Conservation (phyloP, 1,140 invertebrate species). For the Coboldia fuscipes region DNA sequence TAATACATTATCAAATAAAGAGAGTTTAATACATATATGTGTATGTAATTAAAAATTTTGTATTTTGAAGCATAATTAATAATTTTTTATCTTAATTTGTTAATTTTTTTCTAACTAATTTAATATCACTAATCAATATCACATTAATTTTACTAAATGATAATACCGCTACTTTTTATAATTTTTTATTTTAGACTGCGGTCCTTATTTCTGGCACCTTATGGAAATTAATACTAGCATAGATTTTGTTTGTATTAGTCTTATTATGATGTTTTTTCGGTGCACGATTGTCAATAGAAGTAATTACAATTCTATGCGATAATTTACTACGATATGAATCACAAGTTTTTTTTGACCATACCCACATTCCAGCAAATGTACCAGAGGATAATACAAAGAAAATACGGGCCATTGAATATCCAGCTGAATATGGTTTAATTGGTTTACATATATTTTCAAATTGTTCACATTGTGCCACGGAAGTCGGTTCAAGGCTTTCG, state of each 20-base stretch:
- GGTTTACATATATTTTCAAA: slow-evolving; percentile 28
- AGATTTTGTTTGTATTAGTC: slow-evolving; percentile 8
- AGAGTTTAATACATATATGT: too few species aligned
- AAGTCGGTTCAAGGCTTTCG: slow-evolving; percentile 29
- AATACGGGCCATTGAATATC: slow-evolving; percentile 34
- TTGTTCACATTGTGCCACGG: slow-evolving; percentile 26
- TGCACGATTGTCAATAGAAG: slow-evolving; percentile 8
- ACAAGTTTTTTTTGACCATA: slow-evolving; percentile 76
- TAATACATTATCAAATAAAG: too few species aligned
- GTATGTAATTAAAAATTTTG: too few species aligned
- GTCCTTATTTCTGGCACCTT: slow-evolving; percentile 15
- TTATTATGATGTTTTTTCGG: slow-evolving; percentile 4
- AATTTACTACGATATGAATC: slow-evolving; percentile 17
- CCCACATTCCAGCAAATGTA: slow-evolving; percentile 71
- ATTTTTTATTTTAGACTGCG: too few species aligned
- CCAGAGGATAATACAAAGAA: slow-evolving; percentile 61
- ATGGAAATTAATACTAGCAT: slow-evolving; percentile 20
- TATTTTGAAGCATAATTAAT: too few species aligned
- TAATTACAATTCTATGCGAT: slow-evolving; percentile 2
- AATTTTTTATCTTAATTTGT: too few species aligned
- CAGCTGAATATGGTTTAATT: slow-evolving; percentile 15
- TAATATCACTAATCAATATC: too few species aligned
- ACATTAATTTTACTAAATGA: too few species aligned
- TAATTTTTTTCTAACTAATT: too few species aligned
- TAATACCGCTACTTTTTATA: too few species aligned